A percentile compares a stretch with the other conserved stretches of the same genome.
Conservation (phyloP, 1,140 invertebrate species). For the Hypothenemus hampei region DNA sequence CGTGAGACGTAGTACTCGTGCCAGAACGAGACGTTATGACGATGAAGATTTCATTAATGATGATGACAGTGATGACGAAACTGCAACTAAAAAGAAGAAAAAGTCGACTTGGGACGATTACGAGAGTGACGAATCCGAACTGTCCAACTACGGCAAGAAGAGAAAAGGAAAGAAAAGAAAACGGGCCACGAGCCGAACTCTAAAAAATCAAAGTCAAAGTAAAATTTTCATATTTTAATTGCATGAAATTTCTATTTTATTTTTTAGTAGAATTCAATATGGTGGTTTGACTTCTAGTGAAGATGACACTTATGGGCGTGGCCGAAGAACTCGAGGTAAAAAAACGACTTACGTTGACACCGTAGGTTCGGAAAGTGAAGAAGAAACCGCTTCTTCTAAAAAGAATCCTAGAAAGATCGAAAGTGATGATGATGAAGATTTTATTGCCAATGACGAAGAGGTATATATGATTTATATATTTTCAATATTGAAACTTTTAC, state of each 20-base stretch:
- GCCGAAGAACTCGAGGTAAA: conserved; percentile 58
- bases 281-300: conserved; percentile 53
- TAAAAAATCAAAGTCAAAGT: conserved; percentile 7
- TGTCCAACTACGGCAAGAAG: conserved; percentile 40
- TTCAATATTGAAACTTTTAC: background rate
- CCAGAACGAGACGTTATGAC: conserved; percentile 42
- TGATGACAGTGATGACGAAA: conserved; percentile 55
- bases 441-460: conserved; percentile 49
- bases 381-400: conserved; percentile 39
- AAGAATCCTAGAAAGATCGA: conserved; percentile 17
- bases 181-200: background rate
- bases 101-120: conserved; percentile 52
- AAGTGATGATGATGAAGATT: conserved; percentile 49
- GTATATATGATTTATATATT: background rate
- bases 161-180: conserved; percentile 42
- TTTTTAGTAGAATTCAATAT: conserved; percentile 45
- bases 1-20: conserved; percentile 54
- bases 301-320: conserved; percentile 46
- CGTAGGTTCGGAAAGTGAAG: conserved; percentile 57
- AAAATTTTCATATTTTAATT: background rate
- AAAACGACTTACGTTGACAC: conserved; percentile 68
- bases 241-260: background rate
- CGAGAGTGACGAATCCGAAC: conserved; percentile 55
- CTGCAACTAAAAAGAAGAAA: conserved; percentile 52
- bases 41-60: conserved; percentile 57